phyloP scores from a whole-genome alignment of 2,797 vertebrate genomes.

The Pseudomugil gertrudae region DNA sequence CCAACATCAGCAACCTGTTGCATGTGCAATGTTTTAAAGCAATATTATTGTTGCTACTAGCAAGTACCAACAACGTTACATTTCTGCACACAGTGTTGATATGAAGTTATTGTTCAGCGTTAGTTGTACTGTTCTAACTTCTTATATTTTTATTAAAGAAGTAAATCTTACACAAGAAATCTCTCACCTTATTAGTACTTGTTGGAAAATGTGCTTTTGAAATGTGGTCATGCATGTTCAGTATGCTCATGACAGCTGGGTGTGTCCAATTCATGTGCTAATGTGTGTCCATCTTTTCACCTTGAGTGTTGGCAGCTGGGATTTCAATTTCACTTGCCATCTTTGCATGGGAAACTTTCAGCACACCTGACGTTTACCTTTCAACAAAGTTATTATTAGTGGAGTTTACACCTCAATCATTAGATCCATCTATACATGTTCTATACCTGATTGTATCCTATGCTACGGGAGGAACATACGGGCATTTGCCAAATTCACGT shows the following conservation, averaged over 20 bases:
- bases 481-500: too few species aligned
- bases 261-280: not conserved
- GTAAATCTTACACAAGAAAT: not conserved
- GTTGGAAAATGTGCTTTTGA: not conserved
- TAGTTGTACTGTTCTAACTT: not conserved
- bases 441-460: not conserved
- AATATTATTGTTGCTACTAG: not conserved
- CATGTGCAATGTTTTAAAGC: too few species aligned
- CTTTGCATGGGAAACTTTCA: not conserved
- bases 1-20: too few species aligned
- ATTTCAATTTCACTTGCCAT: not conserved
- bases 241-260: not conserved
- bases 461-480: too few species aligned
- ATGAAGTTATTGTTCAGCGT: not conserved
- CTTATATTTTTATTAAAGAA: not conserved
- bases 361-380: not conserved
- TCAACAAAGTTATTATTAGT: not conserved
- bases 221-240: not conserved
- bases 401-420: not conserved
- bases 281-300: not conserved
- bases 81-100: not conserved
- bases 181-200: not conserved
- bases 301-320: not conserved
- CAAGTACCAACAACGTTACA: not conserved
- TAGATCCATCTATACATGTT: not conserved